Base-by-base conservation (phyloP, 1,140 invertebrate genomes). In the Samia ricini region DNA sequence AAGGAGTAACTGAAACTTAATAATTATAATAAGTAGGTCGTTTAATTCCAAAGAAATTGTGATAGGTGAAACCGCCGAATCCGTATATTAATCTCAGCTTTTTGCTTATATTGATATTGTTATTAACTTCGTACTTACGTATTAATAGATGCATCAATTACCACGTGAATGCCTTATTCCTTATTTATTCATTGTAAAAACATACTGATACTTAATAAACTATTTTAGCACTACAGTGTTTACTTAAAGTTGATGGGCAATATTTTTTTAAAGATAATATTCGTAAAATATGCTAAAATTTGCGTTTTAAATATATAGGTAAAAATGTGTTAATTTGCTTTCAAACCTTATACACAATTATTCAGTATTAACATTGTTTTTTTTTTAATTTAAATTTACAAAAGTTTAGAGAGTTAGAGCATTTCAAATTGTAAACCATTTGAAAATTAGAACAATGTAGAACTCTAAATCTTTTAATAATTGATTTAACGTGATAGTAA, bases 91-190 rank as follows among this genome's bases (percentile, higher is more conserved):
- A 79, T 82, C 75, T 82, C 76, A 82, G 75, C 71, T 72, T 79
- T 42, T 76, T 77, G 83, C 84, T 89, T 88, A 65, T 77, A 77
- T 74, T 77, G 64, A 79, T 83, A 84, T 78, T 77, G 72, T 80
- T 82, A 81, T 76, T 79, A 76, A 76, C 74, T 74, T 78, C 69
- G 70, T 77, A 77, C 73, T 78, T 74, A 52, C 33, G 10, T 42
- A 77, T 78, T 72, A 85, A 76, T 79, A 86, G 78, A 78, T 76
- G 82, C 76, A 81, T 81, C 71, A 77, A 81, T 78, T 76, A 88
- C 77, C 84, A 86, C 82, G 77, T 85, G 79, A 90, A 77, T 88
- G 88, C 85, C 88, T 90, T 90, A 89, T 75, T 83, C 81, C 81
- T 86, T 81, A 81, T 88, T 87, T 88, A 82, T 71, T 83, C 77